Evolutionary conservation across 2,888 invertebrate genomes (phyloP).

Genomic region (Cryptosula pallasiana): DNA sequence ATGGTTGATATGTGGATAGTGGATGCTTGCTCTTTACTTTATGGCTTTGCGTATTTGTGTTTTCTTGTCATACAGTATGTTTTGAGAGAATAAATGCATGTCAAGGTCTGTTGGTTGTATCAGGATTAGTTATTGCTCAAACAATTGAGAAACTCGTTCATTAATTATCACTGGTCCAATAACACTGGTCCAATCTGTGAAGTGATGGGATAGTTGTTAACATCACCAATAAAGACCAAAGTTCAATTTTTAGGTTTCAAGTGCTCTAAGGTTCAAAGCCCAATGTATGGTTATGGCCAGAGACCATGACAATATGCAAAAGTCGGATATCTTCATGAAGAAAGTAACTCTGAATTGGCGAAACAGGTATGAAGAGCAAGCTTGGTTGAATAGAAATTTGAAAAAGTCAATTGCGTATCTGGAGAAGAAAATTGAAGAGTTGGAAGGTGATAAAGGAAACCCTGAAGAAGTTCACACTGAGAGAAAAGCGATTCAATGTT

Average conservation of each 20-base stretch:
- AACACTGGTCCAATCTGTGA: too few species aligned
- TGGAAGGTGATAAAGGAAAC: neutral
- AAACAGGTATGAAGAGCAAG: neutral
- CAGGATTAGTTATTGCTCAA: too few species aligned
- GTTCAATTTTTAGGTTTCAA: neutral
- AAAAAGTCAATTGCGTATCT: neutral
- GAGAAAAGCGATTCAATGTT: neutral
- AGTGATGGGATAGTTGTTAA: too few species aligned
- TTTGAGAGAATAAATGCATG: too few species aligned
- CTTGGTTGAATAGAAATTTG: neutral
- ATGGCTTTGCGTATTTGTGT: too few species aligned
- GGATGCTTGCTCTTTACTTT: too few species aligned
- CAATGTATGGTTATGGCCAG: neutral
- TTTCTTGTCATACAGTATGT: too few species aligned
- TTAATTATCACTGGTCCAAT: too few species aligned
- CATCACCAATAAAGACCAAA: too few species aligned
- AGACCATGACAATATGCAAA: neutral
- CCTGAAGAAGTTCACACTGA: neutral
- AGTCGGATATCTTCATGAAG: neutral
- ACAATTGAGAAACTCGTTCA: too few species aligned
- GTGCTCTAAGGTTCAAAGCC: neutral
- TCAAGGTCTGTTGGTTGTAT: too few species aligned
- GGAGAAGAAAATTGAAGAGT: neutral
- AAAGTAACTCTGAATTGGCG: neutral
- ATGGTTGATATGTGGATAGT: too few species aligned